phyloP scores from a whole-genome alignment of 2,797 vertebrate genomes.

The Hephaestus fuliginosus region DNA sequence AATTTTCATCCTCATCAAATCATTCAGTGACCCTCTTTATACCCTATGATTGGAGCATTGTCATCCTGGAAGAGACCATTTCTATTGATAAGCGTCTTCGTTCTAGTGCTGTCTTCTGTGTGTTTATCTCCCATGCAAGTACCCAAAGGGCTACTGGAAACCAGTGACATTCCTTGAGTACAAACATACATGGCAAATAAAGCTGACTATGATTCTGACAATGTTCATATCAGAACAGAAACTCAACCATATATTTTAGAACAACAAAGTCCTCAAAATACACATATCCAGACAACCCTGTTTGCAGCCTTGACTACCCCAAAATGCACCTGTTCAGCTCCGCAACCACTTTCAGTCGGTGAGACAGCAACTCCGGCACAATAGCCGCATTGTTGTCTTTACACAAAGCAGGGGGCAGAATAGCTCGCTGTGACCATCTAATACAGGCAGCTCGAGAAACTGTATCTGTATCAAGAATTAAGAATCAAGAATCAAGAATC shows the following conservation, averaged over 20 bases:
- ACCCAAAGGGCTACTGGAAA: not conserved
- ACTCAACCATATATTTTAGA: not conserved
- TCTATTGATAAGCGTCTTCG: not conserved
- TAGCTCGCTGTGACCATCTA: constrained; percentile 51
- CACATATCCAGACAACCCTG: not conserved
- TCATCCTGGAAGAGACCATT: too few species aligned
- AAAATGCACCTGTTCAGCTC: constrained; percentile 42
- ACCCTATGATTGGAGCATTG: too few species aligned
- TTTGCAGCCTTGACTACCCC: not conserved
- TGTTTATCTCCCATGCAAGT: not conserved
- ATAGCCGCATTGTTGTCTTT: constrained; percentile 59
- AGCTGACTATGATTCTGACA: not conserved
- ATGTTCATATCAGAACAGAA: not conserved
- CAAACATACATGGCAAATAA: not conserved
- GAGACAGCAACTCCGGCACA: constrained; percentile 56
- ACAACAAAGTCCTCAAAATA: not conserved
- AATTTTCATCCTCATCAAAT: too few species aligned
- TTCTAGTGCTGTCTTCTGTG: not conserved
- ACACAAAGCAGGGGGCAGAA: constrained; percentile 38
- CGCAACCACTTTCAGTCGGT: constrained; percentile 39
- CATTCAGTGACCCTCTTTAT: too few species aligned
- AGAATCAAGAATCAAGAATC: too few species aligned
- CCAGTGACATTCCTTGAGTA: not conserved
- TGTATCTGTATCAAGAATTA: not conserved
- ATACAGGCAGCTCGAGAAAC: constrained; percentile 13